A percentile compares a stretch with the other conserved stretches of the same genome.
phyloP scores from a whole-genome alignment of 2,113 vertebrate species.

The Stercorarius parasiticus region DNA sequence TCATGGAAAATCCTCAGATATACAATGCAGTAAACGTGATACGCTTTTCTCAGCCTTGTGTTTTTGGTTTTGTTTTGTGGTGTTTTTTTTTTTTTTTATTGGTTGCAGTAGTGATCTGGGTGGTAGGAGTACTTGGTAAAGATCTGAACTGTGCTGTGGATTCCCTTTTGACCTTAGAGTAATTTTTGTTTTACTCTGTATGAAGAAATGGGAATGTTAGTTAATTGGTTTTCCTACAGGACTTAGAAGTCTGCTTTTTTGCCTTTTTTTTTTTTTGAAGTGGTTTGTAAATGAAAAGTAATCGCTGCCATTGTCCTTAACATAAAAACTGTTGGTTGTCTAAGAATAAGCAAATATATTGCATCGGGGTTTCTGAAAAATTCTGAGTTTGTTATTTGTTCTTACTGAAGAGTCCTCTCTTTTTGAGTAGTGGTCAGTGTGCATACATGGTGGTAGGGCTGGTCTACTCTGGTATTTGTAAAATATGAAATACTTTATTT shows the following conservation, averaged over 20 bases:
- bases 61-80: neutral
- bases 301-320: neutral
- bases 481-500: neutral
- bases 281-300: neutral
- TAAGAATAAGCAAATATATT: neutral
- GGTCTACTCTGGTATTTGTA: neutral
- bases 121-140: neutral
- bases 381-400: neutral
- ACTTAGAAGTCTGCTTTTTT: neutral
- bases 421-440: neutral
- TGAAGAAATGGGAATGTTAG: neutral
- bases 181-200: neutral
- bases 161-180: neutral
- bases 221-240: neutral
- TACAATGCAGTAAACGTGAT: fast-evolving
- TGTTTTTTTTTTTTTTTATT: neutral
- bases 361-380: neutral
- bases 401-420: neutral
- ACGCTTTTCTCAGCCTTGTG: neutral
- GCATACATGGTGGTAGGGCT: neutral
- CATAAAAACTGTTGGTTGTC: neutral
- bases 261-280: neutral
- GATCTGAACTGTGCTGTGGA: neutral
- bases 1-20: neutral
- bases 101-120: neutral